These are phyloP conservation scores for Bradynema listronoti DNA, from an alignment of 1,140 invertebrate genomes.

Conservation along the genomic window DNA sequence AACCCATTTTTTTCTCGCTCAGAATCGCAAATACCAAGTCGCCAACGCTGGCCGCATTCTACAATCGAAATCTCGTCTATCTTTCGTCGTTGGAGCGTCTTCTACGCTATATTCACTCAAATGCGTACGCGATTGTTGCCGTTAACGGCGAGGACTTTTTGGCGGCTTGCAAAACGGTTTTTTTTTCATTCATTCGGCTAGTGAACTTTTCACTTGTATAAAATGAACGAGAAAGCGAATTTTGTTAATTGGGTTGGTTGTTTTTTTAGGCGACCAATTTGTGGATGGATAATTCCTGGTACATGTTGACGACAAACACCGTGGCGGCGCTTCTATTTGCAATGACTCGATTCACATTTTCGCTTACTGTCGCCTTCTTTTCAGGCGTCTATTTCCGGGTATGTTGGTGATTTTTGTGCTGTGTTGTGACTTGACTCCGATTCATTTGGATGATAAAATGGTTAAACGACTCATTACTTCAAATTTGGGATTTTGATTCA, in stretches of 20 bases:
- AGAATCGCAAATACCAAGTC: no score
- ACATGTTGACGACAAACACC: slow-evolving; percentile 21
- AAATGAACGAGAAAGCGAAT: slow-evolving; percentile 16
- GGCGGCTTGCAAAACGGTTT: slow-evolving; percentile 17
- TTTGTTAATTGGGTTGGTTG: not conserved
- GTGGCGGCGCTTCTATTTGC: slow-evolving; percentile 31
- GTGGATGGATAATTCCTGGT: slow-evolving; percentile 13
- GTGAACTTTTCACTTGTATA: slow-evolving; percentile 7
- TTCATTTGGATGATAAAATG: no score
- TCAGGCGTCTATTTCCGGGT: slow-evolving; percentile 7
- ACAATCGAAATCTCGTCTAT: not conserved
- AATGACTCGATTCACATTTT: slow-evolving; percentile 57
- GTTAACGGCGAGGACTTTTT: slow-evolving; percentile 1
- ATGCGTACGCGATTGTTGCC: not conserved
- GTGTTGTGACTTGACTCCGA: no score
- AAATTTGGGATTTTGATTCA: no score
- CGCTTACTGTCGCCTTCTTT: not conserved
- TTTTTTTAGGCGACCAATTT: slow-evolving; percentile 5
- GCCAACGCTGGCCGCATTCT: no score
- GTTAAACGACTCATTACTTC: no score
- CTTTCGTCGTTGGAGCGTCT: not conserved
- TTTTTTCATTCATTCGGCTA: not conserved
- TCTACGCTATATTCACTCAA: not conserved
- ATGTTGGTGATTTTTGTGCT: not conserved
- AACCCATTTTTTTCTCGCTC: no score